Conservation (phyloP, 2,113 vertebrate genomes). For the Gallinago jamesoni region DNA sequence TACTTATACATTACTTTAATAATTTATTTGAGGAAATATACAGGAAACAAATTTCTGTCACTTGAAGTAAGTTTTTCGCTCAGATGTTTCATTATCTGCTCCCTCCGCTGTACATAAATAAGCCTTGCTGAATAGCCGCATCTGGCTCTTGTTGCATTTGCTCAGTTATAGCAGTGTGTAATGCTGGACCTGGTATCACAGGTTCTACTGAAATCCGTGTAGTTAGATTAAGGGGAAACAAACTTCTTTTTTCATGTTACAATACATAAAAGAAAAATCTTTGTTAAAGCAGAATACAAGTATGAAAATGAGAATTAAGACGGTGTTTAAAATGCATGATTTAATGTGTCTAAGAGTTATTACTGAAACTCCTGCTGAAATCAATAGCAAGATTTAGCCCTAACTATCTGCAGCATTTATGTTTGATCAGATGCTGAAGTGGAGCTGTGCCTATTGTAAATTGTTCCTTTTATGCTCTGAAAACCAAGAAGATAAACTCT, state of each 20-base stretch:
- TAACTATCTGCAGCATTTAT: neutral
- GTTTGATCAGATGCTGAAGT: constrained; percentile 38
- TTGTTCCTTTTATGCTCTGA: constrained; percentile 8
- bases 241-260: neutral
- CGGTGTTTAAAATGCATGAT: neutral
- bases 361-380: constrained; percentile 6
- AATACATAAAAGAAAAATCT: neutral
- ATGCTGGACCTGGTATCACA: neutral
- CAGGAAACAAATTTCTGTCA: neutral
- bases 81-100: neutral
- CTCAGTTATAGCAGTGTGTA: neutral
- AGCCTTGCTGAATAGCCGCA: neutral
- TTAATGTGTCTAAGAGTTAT: neutral
- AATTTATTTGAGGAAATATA: neutral
- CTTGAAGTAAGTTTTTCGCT: neutral
- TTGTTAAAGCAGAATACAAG: neutral
- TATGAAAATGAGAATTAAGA: neutral
- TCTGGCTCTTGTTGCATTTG: neutral
- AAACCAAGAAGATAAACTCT: constrained; percentile 29
- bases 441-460: neutral
- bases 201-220: neutral
- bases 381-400: neutral
- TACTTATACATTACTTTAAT: neutral
- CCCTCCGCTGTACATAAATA: neutral
- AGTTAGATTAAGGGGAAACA: neutral